Base-by-base conservation (phyloP, 2,113 vertebrate genomes). In the Neopipo cinnamomea region DNA sequence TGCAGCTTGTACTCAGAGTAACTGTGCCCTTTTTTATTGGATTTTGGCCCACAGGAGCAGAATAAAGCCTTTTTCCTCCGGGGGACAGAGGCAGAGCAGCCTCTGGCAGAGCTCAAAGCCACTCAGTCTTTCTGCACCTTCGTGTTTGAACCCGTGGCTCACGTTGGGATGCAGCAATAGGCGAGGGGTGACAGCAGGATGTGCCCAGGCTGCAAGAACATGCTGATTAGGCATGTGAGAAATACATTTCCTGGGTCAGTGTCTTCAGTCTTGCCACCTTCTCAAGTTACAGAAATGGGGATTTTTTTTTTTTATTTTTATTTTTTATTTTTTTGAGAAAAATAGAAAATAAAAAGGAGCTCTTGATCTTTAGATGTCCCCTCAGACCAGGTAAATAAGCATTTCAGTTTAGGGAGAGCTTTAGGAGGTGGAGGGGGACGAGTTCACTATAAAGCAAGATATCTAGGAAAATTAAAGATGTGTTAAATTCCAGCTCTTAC, bases 401-500 rank as follows among this genome's bases (percentile, higher is more conserved):
- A 33, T 24, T 85, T 61, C 53, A 22, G 5, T 66, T 86, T 67
- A 59, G 52, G 39, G 39, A 59, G 44, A 49, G 44, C 35, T 44
- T 73, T 63, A 75, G 52, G 47, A 62, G 25, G 9, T 61, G 14
- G 6, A 82, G 28, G 8, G 18, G 6, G 12, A 35, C 4, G 5
- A 5, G 22, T 52, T 70, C 31, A 1, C 73, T 59, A 5, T 27
- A 14, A 77, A 67, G 19, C 13, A 44, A 78, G 22, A 8, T 83
- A 67, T 78, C 68, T 46, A 47, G 77, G 58, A 82, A 93, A 75
- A 81, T 74, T 37, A 65, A 90, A 70, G 50, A 35, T 16, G 61
- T n/a, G n/a, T n/a, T n/a, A n/a, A n/a, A n/a, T n/a, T n/a, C n/a
- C n/a, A n/a, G n/a, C n/a, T n/a, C n/a, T n/a, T n/a, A n/a, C n/a